Conservation (phyloP, 2,888 invertebrate species). For the Ormyrus labotus region DNA sequence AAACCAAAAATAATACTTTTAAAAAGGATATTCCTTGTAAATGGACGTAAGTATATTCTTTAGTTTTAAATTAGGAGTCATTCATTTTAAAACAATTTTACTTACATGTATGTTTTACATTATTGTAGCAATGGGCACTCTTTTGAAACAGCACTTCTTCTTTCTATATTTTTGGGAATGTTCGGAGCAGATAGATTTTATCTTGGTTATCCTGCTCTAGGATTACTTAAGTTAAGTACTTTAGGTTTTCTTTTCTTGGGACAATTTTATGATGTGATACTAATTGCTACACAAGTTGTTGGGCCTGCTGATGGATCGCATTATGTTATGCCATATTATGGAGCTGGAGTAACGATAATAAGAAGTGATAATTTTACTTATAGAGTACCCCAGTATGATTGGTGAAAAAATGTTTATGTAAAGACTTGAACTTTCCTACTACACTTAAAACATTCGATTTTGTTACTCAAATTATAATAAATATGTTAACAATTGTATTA, state of each 20-base stretch:
- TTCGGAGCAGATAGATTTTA: constrained; percentile 98
- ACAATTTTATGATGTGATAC: constrained; percentile 94
- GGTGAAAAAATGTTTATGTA: constrained; percentile 76
- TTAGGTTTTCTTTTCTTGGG: constrained; percentile 97
- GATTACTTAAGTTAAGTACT: constrained; percentile 95
- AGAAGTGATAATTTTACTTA: constrained; percentile 91
- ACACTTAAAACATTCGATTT: constrained; percentile 21
- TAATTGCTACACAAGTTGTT: constrained; percentile 96
- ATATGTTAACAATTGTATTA: background rate
- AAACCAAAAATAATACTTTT: constrained; percentile 88
- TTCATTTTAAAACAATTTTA: background rate
- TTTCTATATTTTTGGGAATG: constrained; percentile 98
- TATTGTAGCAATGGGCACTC: constrained; percentile 92
- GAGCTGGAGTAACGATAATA: constrained; percentile 89
- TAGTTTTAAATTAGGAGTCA: constrained; percentile 5
- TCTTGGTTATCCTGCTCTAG: constrained; percentile 97
- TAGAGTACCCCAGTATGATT: constrained; percentile 87
- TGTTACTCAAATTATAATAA: background rate
- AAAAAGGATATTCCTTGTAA: constrained; percentile 90
- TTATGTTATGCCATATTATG: constrained; percentile 95
- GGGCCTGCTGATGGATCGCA: constrained; percentile 96
- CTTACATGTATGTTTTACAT: background rate
- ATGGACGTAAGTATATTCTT: constrained; percentile 88
- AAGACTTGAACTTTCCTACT: too few relatives aligned
- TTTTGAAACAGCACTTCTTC: constrained; percentile 91